Conservation (phyloP, 1,140 invertebrate species). For the Teleopsis dalmanni region DNA sequence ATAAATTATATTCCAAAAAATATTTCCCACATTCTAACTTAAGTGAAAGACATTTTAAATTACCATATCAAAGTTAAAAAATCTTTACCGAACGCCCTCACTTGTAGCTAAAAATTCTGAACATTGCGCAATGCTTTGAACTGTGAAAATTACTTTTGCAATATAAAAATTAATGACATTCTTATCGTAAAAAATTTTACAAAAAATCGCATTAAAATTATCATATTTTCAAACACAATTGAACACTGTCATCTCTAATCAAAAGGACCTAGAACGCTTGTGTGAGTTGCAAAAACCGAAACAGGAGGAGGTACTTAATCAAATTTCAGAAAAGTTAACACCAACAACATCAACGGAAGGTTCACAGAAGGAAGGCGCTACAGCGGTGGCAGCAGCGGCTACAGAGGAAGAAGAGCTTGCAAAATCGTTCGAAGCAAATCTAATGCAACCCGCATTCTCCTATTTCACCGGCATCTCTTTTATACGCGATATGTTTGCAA, state of each 20-base stretch:
- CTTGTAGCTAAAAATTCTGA: too few species aligned
- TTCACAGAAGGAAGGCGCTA: not conserved
- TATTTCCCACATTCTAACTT: too few species aligned
- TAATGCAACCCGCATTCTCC: constrained; percentile 35
- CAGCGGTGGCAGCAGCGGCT: not conserved
- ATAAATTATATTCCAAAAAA: too few species aligned
- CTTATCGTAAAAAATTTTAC: too few species aligned
- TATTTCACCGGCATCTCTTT: constrained; percentile 40
- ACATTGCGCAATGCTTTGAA: too few species aligned
- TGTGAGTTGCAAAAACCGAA: constrained; percentile 31
- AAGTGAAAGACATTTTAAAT: too few species aligned
- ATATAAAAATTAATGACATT: too few species aligned
- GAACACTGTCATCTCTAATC: not conserved
- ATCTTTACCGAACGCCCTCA: too few species aligned
- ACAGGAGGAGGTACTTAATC: constrained; percentile 29
- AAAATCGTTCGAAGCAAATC: constrained; percentile 17
- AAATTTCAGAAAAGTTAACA: constrained; percentile 33
- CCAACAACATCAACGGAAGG: constrained; percentile 9
- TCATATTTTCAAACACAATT: not conserved
- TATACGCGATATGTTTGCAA: constrained; percentile 24
- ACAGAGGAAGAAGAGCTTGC: not conserved
- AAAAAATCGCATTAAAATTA: too few species aligned
- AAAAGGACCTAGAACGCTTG: constrained; percentile 30
- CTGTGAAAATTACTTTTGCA: too few species aligned
- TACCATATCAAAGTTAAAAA: too few species aligned